Evolutionary conservation across 2,113 vertebrate genomes (phyloP), one percentile per base, ranked within the genome.

Genomic region (Periophthalmus modestus): DNA sequence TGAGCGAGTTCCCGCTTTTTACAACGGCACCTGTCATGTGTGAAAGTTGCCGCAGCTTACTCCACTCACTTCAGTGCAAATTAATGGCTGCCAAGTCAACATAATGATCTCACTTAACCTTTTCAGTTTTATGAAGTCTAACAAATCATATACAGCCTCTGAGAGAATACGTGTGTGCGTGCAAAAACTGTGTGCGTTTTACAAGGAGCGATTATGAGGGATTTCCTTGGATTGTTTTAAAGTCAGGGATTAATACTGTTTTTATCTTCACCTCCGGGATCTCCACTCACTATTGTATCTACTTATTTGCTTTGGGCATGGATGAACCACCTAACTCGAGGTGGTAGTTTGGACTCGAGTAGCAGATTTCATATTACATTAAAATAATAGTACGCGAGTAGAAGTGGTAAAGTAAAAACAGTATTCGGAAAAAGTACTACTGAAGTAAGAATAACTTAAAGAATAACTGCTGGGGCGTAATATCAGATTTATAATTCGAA

Each of bases 41-140:
- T 63, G 52, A 74, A 70, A 77, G 68, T 66, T 34, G 48, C 46
- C 3, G 62, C 63, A 55, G 57, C 43, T 82, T 34, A 63, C 13
- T 68, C 66, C 72, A 55, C 50, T 65, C 62, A 65, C 61, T 65
- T 36, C 61, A 18, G 23, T 24, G 28, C 55, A 71, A 73, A 83
- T 78, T 83, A 75, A 76, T 75, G 62, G 55, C 81, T 62, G 54
- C 69, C 72, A 74, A 82, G 75, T 82, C 73, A 81, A 82, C 82
- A 77, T 48, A 70, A 78, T 50, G 50, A 57, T 69, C 70, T 73
- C 70, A 78, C 75, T 77, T 78, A 83, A 81, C 80, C 82, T 85
- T 87, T 84, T 81, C 61, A 54, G 6, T 74, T 82, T 74, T 76
- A 82, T 85, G 69, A 78, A 83, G 79, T 85, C 69, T 79, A 83